Conservation (phyloP, 2,797 vertebrate species). For the Oophaga sylvatica region DNA sequence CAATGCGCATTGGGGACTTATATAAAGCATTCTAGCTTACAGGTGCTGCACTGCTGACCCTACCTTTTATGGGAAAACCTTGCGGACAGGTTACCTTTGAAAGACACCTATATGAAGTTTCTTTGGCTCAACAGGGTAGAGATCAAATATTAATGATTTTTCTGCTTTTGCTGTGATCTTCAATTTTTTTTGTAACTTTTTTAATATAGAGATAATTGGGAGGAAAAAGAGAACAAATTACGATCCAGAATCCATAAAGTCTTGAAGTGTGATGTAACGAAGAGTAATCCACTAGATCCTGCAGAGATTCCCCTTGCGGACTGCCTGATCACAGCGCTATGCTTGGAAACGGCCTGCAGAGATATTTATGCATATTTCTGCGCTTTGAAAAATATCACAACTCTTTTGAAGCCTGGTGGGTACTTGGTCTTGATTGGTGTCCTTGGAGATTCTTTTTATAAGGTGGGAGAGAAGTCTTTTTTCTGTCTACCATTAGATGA, state of each 20-base stretch:
- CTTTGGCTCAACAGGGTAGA: neutral
- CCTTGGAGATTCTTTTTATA: slow-evolving; percentile 56
- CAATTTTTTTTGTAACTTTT: neutral
- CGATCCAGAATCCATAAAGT: slow-evolving; percentile 58
- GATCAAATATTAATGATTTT: neutral
- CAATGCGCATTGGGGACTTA: too few relatives aligned
- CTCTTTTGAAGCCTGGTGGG: slow-evolving; percentile 64
- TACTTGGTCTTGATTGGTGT: slow-evolving; percentile 59
- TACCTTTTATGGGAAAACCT: too few relatives aligned
- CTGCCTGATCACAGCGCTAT: slow-evolving; percentile 62
- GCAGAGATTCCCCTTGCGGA: slow-evolving; percentile 58
- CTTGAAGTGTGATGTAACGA: slow-evolving; percentile 63
- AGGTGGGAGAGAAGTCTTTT: slow-evolving; percentile 53
- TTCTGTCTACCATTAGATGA: slow-evolving; percentile 53
- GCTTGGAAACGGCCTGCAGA: slow-evolving; percentile 65
- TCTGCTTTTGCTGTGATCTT: neutral
- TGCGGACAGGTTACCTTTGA: too few relatives aligned
- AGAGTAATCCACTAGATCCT: slow-evolving; percentile 56
- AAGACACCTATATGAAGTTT: neutral
- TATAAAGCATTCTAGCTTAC: too few relatives aligned
- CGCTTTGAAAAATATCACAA: slow-evolving; percentile 54
- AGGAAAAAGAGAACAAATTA: slow-evolving; percentile 64
- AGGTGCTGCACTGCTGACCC: too few relatives aligned
- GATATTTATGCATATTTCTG: slow-evolving; percentile 34
- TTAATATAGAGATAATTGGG: slow-evolving; percentile 50